Percentiles rank a stretch among this genome's conserved stretches.
These are phyloP conservation scores for Seriola rivoliana DNA, from an alignment of 2,113 vertebrate genomes.

Conservation along the genomic window DNA sequence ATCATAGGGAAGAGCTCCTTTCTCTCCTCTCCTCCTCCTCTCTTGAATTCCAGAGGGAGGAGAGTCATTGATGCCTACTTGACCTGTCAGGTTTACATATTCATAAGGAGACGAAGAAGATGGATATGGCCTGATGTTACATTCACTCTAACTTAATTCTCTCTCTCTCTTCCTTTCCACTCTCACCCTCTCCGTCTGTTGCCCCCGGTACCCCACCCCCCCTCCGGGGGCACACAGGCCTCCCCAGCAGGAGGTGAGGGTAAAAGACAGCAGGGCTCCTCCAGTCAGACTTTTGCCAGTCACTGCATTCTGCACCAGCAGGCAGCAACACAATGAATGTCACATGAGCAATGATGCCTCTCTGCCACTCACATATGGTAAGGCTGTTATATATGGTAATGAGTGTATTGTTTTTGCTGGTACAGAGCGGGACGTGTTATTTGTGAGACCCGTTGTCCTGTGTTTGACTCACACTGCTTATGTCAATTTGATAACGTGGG, in stretches of 20 bases:
- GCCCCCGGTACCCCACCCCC: neutral
- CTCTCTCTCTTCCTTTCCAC: neutral
- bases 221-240: conserved; percentile 54
- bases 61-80: conserved; percentile 76
- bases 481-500: conserved; percentile 17
- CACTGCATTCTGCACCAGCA: conserved; percentile 66
- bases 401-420: conserved; percentile 14
- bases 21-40: conserved; percentile 43
- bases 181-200: conserved; percentile 41
- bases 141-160: conserved; percentile 59
- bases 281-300: conserved; percentile 63
- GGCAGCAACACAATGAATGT: conserved; percentile 66
- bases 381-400: conserved; percentile 54
- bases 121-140: conserved; percentile 68
- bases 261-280: conserved; percentile 71
- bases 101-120: conserved; percentile 74
- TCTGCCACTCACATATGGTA: conserved; percentile 51
- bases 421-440: neutral
- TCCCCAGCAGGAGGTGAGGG: conserved; percentile 73
- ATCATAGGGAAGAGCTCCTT: conserved; percentile 44
- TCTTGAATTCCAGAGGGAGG: conserved; percentile 60
- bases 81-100: conserved; percentile 80
- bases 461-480: conserved; percentile 28
- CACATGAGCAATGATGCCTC: conserved; percentile 51
- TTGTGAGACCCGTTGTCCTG: neutral